Base-by-base conservation (phyloP, 2,888 invertebrate genomes). In the Parascotia fuliginaria region DNA sequence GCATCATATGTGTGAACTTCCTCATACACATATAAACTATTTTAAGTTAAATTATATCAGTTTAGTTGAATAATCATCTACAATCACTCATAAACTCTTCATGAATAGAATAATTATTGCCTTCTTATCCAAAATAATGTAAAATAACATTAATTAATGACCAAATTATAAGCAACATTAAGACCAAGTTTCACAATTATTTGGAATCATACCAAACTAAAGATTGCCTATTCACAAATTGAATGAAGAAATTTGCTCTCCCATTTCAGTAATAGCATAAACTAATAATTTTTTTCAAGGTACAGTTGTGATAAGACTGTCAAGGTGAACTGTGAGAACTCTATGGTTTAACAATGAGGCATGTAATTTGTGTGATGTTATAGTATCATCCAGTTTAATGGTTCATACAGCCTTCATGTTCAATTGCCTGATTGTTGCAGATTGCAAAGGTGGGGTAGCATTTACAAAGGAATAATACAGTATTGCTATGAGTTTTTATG, bases 371-470 rank as follows among this genome's bases (percentile, higher is more conserved):
- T 72, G 63, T 73, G 70, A 73, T 70, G 67, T 63, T 62, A 46
- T 16, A n/a, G 52, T 47, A 65, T 66, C 74, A 70, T 60, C 58
- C 45, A 54, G 53, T 59, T 64, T 64, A 61, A 69, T 70, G 60
- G 58, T 55, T 48, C 31, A 11, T 32, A 24, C 57, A 70, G 60
- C 78, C 78, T 78, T 77, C 75, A 45, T 38, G 42, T 54, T 56
- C 69, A 68, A 68, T 75, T 75, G 65, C 60, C 50, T 44, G 49
- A 56, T 50, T 57, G 42, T 48, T 44, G 41, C 47, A 53, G 42
- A 40, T 27, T 60, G 29, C 31, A 13, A 37, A 39, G 48, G 61
- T 64, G 53, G 53, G 43, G 41, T 9, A 33, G 7, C 9, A 15
- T 15, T 7, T 24, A 40, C n/a, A 42, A 27, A 27, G 22, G 27